phyloP scores from a whole-genome alignment of 2,888 invertebrate species.

The Drosophila pegasa region DNA sequence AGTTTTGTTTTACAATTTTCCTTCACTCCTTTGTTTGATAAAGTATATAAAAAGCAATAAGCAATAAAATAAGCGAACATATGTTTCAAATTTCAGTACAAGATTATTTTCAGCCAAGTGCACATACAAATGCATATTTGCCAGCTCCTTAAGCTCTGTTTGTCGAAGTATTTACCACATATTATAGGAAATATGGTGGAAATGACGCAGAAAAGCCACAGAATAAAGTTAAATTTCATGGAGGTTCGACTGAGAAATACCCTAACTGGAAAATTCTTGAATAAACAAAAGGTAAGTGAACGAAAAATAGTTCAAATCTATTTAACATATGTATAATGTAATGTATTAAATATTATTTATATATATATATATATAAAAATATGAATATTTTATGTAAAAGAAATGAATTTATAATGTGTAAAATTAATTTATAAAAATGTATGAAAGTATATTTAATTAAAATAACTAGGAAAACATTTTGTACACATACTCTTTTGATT shows the following conservation, averaged over 20 bases:
- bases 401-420: too few relatives aligned
- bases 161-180: conserved; percentile 68
- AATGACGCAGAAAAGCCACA: conserved; percentile 57
- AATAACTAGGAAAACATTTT: too few relatives aligned
- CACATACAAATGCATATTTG: conserved; percentile 33
- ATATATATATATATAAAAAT: not conserved
- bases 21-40: not conserved
- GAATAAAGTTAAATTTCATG: not conserved
- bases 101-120: not conserved
- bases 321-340: too few relatives aligned
- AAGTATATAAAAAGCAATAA: not conserved
- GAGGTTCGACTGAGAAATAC: conserved; percentile 7
- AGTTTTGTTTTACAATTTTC: not conserved
- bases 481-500: too few relatives aligned
- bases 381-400: too few relatives aligned
- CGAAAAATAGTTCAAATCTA: too few relatives aligned
- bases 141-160: conserved; percentile 52
- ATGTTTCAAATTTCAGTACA: conserved; percentile 45
- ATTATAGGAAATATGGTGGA: conserved; percentile 68
- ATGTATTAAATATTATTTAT: too few relatives aligned
- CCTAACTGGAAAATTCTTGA: not conserved
- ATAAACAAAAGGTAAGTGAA: not conserved
- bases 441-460: too few relatives aligned
- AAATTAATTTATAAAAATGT: too few relatives aligned
- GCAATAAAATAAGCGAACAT: conserved; percentile 35